These are phyloP conservation scores for Pygoscelis antarcticus DNA, from an alignment of 2,113 vertebrate genomes.

Conservation along the genomic window DNA sequence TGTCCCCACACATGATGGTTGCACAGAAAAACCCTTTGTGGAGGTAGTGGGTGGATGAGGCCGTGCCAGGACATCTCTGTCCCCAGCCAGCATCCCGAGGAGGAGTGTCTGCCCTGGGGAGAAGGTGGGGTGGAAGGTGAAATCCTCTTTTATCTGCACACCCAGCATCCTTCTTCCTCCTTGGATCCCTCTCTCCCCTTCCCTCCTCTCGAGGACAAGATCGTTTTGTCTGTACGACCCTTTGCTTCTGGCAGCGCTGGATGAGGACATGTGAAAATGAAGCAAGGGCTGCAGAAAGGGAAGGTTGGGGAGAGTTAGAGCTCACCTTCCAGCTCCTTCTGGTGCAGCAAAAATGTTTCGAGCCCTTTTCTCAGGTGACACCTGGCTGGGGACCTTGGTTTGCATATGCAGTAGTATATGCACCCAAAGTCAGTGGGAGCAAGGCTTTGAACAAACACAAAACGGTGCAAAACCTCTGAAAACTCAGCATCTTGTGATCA, in stretches of 20 bases:
- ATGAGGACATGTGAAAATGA: background rate
- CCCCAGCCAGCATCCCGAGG: background rate
- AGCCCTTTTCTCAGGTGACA: background rate
- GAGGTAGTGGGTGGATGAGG: too few relatives aligned
- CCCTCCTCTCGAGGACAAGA: background rate
- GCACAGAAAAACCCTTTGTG: background rate
- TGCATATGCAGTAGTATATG: background rate
- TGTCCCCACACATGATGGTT: background rate
- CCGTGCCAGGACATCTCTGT: background rate
- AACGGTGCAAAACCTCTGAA: background rate
- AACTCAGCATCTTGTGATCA: background rate
- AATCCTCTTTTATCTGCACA: background rate
- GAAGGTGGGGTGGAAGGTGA: background rate
- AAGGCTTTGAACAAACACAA: background rate
- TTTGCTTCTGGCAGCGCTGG: background rate
- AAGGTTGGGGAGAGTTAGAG: background rate
- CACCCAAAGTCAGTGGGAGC: background rate
- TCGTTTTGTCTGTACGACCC: rapidly evolving
- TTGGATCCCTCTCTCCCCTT: rapidly evolving
- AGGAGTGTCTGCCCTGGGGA: background rate
- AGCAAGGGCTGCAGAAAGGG: background rate
- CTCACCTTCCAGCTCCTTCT: background rate
- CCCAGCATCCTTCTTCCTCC: background rate
- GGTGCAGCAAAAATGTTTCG: background rate
- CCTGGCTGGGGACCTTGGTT: background rate